These are phyloP conservation scores for Columba janthina DNA, from an alignment of 2,113 vertebrate species.

Conservation along the genomic window DNA sequence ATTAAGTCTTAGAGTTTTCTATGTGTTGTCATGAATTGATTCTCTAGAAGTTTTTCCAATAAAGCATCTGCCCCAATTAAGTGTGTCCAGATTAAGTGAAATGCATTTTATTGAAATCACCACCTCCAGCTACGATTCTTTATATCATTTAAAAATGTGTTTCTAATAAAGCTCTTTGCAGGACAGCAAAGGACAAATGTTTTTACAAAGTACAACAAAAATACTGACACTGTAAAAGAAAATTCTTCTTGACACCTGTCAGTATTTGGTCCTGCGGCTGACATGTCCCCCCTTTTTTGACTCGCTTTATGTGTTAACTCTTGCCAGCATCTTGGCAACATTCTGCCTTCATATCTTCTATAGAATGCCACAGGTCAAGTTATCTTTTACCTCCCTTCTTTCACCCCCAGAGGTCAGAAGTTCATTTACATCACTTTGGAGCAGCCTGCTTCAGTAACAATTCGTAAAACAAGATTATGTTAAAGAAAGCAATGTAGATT, in stretches of 20 bases:
- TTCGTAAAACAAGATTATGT: not conserved
- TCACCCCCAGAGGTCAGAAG: not conserved
- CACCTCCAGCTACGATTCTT: not conserved
- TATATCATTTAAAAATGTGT: not conserved
- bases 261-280: not conserved
- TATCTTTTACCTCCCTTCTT: not conserved
- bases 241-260: constrained; percentile 8
- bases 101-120: not conserved
- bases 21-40: not conserved
- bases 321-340: not conserved
- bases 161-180: constrained; percentile 16
- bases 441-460: not conserved
- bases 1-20: not conserved
- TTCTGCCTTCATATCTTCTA: not conserved
- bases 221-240: not conserved
- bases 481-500: constrained; percentile 23
- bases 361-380: not conserved
- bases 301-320: not conserved
- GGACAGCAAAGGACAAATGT: not conserved
- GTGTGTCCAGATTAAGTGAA: not conserved
- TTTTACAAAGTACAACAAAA: constrained; percentile 8
- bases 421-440: not conserved
- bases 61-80: not conserved
- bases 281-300: not conserved
- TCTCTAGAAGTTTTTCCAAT: not conserved